Conservation (phyloP, 2,113 vertebrate genomes). For the Canis aureus region DNA sequence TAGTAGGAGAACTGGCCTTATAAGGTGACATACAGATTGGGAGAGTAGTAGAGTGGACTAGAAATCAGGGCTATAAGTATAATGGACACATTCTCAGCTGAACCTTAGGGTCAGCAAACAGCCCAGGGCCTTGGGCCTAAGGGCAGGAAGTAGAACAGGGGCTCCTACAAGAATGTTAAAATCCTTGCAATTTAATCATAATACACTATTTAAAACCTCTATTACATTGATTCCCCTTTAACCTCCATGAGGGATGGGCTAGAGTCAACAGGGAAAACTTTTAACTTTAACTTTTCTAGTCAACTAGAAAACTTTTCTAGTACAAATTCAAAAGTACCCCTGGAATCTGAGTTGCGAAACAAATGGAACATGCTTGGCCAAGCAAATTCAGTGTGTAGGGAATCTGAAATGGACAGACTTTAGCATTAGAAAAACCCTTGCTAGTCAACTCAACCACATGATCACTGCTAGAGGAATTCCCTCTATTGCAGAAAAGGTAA, state of each 20-base stretch:
- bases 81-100: neutral
- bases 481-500: neutral
- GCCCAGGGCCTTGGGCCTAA: neutral
- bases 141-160: neutral
- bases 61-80: neutral
- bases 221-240: neutral
- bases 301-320: neutral
- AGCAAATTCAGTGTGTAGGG: neutral
- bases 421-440: neutral
- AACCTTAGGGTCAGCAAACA: neutral
- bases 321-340: neutral
- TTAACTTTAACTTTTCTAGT: neutral
- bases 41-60: neutral
- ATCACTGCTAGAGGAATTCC: neutral
- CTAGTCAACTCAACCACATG: neutral
- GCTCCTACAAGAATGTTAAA: neutral
- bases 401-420: neutral
- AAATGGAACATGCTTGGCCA: neutral
- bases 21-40: neutral
- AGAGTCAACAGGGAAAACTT: neutral
- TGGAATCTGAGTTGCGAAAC: neutral
- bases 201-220: neutral
- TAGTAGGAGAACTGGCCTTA: neutral
- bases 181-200: neutral
- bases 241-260: neutral